Evolutionary conservation across 2,888 invertebrate genomes (phyloP), one percentile per base, ranked within the genome.

Genomic region (Polydrusus cervinus): DNA sequence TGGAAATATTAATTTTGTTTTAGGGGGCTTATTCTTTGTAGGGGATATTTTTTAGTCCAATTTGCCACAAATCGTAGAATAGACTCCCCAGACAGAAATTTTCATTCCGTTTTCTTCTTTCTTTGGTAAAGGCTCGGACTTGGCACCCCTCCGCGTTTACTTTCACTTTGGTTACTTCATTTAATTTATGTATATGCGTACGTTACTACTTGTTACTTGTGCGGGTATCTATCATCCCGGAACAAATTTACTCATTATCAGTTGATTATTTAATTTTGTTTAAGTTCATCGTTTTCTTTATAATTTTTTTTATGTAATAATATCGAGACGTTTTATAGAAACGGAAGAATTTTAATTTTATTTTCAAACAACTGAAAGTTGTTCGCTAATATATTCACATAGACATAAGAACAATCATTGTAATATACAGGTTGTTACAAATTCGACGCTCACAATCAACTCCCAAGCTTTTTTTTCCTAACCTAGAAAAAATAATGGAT

Each of bases 131-230:
- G 34, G 57, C 57, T 14, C 16, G 34, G 16, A 34, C 34, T 55
- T 16, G 38, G 6, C 14, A 30, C 0, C 14, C 45, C 16, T 34
- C 20, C n/a, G 30, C 3, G n/a, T 55, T 60, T 11, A 18, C 57
- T 60, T 60, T 60, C 57, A 60, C 57, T 60, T 60, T 43, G 43
- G 13, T 10, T 43, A 13, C 13, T 43, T 43, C 43, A n/a, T n/a
- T 43, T 43, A 43, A 43, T 43, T 43, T 43, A 6, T 13, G 3
- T 40, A 10, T 10, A n/a, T n/a, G 34, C 8, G 34, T 43, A 25
- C 5, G 25, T 25, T 25, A 25, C 1, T 25, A 25, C 1, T 3
- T 25, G 5, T 25, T 25, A 25, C 25, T 43, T 43, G 43, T 10
- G 43, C 9, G 3, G 7, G 34, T 34, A 34, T 34, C 43, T 43